phyloP scores from a whole-genome alignment of 2,888 invertebrate genomes.

The Dromius quadrimaculatus region DNA sequence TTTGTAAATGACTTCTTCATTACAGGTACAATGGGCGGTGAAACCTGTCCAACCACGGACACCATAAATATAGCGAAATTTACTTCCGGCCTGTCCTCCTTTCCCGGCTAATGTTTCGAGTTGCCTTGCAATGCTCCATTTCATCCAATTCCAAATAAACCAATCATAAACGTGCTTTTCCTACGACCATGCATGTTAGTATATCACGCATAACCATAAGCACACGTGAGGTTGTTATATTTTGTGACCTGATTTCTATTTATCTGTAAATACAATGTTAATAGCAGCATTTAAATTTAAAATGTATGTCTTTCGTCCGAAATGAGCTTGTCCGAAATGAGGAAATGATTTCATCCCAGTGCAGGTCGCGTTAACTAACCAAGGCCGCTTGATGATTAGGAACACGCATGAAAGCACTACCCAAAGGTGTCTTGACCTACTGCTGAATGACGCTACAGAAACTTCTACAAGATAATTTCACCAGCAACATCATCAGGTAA shows the following conservation, averaged over 20 bases:
- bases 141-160: too few relatives aligned
- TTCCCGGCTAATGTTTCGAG: constrained; percentile 18
- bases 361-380: constrained; percentile 1
- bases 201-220: too few relatives aligned
- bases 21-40: constrained; percentile 41
- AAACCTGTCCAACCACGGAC: constrained; percentile 33
- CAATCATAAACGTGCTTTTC: too few relatives aligned
- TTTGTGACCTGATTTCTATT: too few relatives aligned
- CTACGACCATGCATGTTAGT: too few relatives aligned
- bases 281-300: too few relatives aligned
- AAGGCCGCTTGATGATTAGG: constrained; percentile 21
- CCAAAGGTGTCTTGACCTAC: constrained; percentile 14
- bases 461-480: constrained; percentile 10
- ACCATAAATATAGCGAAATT: constrained; percentile 41
- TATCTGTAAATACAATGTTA: too few relatives aligned
- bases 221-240: too few relatives aligned
- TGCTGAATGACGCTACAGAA: constrained; percentile 14
- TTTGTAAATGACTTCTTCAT: constrained; percentile 45
- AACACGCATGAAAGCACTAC: constrained; percentile 25
- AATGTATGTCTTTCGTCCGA: neutral
- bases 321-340: neutral
- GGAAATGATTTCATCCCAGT: neutral
- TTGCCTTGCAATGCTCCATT: too few relatives aligned
- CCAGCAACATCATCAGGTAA: neutral
- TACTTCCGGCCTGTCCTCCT: constrained; percentile 35